Evolutionary conservation across 1,140 invertebrate species (phyloP), one percentile per base, ranked within the genome.

Genomic region (Trigoniulus corallinus): DNA sequence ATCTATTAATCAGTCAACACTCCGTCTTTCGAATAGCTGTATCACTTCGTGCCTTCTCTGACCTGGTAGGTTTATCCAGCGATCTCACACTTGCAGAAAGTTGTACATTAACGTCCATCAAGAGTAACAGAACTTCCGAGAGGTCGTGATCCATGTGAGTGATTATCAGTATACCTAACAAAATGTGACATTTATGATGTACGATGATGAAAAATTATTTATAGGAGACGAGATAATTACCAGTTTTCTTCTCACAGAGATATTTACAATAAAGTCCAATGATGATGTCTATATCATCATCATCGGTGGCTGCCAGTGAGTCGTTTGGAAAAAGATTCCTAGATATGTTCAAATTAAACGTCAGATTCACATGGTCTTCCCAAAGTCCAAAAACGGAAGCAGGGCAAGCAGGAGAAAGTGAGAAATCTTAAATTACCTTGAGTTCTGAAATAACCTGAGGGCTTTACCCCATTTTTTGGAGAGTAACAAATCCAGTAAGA

Each of bases 31-130:
- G 55, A 22, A 59, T 51, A 18, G 47, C 51, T 3, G 54, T 49
- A 22, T 59, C 57, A 0, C 45, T 24, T 18, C 51, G 49, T 15
- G 58, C 58, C 21, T 54, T 46, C 13, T 54, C 41, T 22, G 53
- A 43, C 48, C 58, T 60, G 3, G 58, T 42, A 3, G 60, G 53
- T 27, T 53, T 54, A 47, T 70, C 68, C 2, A 69, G 52, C 18
- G 68, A 65, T 20, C 73, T 73, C 1, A 79, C 71, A 41, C 73
- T 72, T 1, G 71, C 67, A 24, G 79, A 66, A 20, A 80, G 70
- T 64, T 79, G 74, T 57, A 79, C 74, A 48, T 80, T 75, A 52
- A 75, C 74, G 58, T 79, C 76, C 70, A 77, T 74, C 43, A 84
- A 60, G 61, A 73, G 72, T 40, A 69, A 69, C 57, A 78, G 77